phyloP scores from a whole-genome alignment of 2,888 invertebrate genomes.

The Orthosia cruda region DNA sequence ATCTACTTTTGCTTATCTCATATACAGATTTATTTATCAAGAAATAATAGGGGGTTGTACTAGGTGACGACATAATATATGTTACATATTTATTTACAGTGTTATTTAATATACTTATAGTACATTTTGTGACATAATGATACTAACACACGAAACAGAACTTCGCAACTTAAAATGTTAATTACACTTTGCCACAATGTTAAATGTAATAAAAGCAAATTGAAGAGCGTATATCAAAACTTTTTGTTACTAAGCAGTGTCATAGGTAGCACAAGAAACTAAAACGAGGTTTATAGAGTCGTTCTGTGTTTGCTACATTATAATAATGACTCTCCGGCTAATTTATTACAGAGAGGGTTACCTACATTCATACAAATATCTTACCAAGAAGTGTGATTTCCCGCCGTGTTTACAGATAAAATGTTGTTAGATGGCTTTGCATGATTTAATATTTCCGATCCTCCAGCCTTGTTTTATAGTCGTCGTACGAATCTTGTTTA shows the following conservation, averaged over 20 bases:
- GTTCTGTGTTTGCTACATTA: conserved; percentile 25
- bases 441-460: conserved; percentile 46
- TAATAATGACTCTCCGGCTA: conserved; percentile 40
- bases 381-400: not conserved
- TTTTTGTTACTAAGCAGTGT: conserved; percentile 17
- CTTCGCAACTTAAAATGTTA: not conserved
- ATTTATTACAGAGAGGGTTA: conserved; percentile 36
- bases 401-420: conserved; percentile 22
- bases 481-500: conserved; percentile 34
- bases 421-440: conserved; percentile 39
- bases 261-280: conserved; percentile 29
- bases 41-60: too few species aligned
- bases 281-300: conserved; percentile 37
- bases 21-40: too few species aligned
- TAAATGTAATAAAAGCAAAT: conserved; percentile 21
- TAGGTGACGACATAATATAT: too few species aligned
- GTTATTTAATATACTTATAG: not conserved
- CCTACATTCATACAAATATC: conserved; percentile 51
- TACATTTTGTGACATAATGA: not conserved
- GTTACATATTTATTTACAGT: not conserved
- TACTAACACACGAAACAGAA: not conserved
- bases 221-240: conserved; percentile 16
- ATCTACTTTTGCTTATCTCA: too few species aligned
- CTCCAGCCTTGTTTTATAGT: conserved; percentile 44
- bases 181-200: not conserved